Conservation (phyloP, 2,113 vertebrate genomes). For the Rhabdornis inornatus region DNA sequence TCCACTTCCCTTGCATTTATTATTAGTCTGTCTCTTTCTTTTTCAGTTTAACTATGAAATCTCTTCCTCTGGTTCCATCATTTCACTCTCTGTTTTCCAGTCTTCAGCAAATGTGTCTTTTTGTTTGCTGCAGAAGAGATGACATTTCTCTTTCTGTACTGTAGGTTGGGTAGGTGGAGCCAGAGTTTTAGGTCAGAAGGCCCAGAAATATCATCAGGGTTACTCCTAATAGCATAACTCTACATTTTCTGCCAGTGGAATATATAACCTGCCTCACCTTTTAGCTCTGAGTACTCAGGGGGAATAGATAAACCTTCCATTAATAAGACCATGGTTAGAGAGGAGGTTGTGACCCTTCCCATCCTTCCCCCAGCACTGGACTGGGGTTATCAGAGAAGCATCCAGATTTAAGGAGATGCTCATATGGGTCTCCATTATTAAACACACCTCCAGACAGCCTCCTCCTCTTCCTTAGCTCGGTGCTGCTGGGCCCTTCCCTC, state of each 20-base stretch:
- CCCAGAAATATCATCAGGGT: not conserved
- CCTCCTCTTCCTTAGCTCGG: not conserved
- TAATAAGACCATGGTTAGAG: not conserved
- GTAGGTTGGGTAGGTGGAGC: not conserved
- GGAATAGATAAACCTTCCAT: not conserved
- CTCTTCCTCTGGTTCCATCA: not conserved
- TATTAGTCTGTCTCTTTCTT: not conserved
- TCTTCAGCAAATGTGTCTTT: not conserved
- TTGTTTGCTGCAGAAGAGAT: not conserved
- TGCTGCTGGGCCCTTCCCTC: not conserved
- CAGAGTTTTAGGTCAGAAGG: not conserved
- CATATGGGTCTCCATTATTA: not conserved
- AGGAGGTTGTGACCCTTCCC: not conserved
- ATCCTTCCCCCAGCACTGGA: not conserved
- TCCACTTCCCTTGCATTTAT: not conserved
- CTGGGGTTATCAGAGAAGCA: not conserved
- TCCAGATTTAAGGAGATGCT: not conserved
- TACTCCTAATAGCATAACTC: not conserved
- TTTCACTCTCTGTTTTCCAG: not conserved
- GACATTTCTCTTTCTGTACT: not conserved
- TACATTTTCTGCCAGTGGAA: not conserved
- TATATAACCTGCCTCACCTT: not conserved
- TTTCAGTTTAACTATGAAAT: not conserved
- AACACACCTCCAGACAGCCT: not conserved
- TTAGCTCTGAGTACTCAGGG: not conserved